Evolutionary conservation across 2,888 invertebrate genomes (phyloP).

Genomic region (Periphyllus acericola): DNA sequence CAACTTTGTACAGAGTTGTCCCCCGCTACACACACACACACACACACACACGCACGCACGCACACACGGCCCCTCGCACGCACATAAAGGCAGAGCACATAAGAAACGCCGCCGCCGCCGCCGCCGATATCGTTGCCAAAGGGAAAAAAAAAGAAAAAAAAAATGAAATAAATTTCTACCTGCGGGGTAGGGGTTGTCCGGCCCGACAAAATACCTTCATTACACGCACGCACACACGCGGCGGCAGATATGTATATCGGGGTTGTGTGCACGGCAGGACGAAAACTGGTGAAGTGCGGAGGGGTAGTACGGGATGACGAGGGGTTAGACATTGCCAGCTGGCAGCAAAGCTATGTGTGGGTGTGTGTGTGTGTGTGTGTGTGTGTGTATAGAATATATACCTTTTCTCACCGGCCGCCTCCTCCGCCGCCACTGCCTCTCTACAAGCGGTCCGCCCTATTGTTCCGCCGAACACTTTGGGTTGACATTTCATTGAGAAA

Average conservation of each 20-base stretch:
- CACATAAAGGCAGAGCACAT: not conserved
- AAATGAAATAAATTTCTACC: conserved; percentile 46
- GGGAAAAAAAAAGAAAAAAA: conserved; percentile 7
- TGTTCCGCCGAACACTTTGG: conserved; percentile 41
- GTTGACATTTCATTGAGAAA: conserved; percentile 58
- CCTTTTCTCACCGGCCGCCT: conserved; percentile 45
- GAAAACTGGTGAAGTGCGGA: not conserved
- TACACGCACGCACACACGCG: conserved; percentile 10
- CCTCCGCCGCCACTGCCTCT: conserved; percentile 7
- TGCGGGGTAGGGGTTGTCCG: conserved; percentile 41
- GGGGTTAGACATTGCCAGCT: conserved; percentile 43
- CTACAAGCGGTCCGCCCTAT: conserved; percentile 47
- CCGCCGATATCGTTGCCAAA: conserved; percentile 55
- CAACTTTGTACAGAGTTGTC: conserved; percentile 24
- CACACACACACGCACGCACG: not conserved
- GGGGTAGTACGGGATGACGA: not conserved
- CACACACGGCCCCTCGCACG: not conserved
- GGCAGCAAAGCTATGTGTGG: conserved; percentile 14
- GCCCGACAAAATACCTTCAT: conserved; percentile 58
- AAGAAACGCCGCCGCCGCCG: conserved; percentile 42
- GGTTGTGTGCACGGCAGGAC: not conserved
- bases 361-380: not conserved
- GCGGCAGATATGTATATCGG: not conserved
- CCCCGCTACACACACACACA: conserved; percentile 10
- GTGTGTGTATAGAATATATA: conserved; percentile 3